Evolutionary conservation across 2,888 invertebrate species (phyloP).

Genomic region (Pristionchus entomophagus): DNA sequence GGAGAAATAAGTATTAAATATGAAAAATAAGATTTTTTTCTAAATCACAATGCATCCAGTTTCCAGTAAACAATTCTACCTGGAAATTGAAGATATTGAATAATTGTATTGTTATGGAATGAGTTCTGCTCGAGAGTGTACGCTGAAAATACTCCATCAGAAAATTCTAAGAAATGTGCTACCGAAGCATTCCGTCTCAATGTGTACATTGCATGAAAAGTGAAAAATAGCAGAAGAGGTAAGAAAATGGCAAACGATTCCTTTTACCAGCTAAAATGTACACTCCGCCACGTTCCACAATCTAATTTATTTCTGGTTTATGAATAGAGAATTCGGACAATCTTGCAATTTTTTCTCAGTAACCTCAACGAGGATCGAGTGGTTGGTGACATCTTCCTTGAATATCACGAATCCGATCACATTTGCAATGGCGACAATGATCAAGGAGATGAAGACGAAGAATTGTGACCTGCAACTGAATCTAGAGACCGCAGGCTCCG

Average conservation of each 20-base stretch:
- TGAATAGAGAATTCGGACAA: too few relatives aligned
- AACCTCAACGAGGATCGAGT: background rate
- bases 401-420: background rate
- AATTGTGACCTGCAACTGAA: background rate
- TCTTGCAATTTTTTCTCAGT: too few relatives aligned
- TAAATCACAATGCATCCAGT: too few relatives aligned
- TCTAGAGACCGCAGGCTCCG: too few relatives aligned
- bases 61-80: too few relatives aligned
- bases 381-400: background rate
- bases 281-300: background rate
- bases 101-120: background rate
- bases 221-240: background rate
- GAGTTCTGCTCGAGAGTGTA: background rate
- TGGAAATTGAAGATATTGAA: background rate
- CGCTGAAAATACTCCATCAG: background rate
- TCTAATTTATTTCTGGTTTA: background rate
- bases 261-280: background rate
- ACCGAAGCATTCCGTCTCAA: background rate
- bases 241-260: background rate
- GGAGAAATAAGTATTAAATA: background rate
- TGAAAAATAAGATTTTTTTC: too few relatives aligned
- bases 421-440: background rate
- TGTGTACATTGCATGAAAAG: background rate
- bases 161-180: background rate
- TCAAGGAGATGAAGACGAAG: background rate